Evolutionary conservation across 2,113 vertebrate species (phyloP).

Genomic region (Chaetodon auriga): DNA sequence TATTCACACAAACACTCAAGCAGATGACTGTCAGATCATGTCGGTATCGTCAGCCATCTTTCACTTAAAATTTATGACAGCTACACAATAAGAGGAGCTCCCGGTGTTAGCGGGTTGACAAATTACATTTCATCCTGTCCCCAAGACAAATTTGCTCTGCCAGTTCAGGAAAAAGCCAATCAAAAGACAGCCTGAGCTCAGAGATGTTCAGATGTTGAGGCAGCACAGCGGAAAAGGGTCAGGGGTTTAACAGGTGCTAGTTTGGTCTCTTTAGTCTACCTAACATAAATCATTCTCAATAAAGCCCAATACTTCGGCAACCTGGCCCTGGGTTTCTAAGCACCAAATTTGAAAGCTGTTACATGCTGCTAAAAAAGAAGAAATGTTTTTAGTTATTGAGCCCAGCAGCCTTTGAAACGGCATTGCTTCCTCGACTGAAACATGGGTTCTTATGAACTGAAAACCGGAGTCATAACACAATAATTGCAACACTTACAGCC

Average conservation of each 20-base stretch:
- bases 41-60: constrained; percentile 2
- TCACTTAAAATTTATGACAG: constrained; percentile 15
- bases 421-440: background rate
- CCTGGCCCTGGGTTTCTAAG: background rate
- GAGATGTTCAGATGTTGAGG: constrained; percentile 4
- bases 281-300: constrained; percentile 3
- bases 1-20: constrained; percentile 6
- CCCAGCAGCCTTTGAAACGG: background rate
- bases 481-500: constrained; percentile 3
- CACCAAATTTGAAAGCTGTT: background rate
- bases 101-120: background rate
- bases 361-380: background rate
- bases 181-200: background rate
- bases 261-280: background rate
- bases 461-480: background rate
- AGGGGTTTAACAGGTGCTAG: background rate
- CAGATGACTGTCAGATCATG: constrained; percentile 28
- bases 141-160: constrained; percentile 10
- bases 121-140: constrained; percentile 23
- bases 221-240: background rate
- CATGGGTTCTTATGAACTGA: constrained; percentile 19
- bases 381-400: background rate
- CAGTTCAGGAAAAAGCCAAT: background rate
- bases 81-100: constrained; percentile 5
- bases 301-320: no score